A percentile compares a stretch with the other conserved stretches of the same genome.
Evolutionary conservation across 2,113 vertebrate genomes (phyloP).

Genomic region (Butastur rufipennis): DNA sequence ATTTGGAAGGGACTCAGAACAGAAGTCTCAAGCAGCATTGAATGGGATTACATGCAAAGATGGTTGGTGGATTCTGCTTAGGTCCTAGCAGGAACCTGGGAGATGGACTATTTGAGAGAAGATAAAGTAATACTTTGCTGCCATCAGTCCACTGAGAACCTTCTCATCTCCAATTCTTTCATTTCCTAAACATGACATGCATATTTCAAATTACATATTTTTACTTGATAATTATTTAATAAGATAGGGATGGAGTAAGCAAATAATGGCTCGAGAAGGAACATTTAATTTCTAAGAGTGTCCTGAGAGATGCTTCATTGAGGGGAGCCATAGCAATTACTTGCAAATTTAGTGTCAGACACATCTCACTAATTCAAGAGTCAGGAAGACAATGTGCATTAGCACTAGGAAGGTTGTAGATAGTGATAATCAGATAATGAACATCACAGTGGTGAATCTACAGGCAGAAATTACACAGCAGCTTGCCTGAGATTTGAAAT

Average conservation of each 20-base stretch:
- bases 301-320: slow-evolving; percentile 53
- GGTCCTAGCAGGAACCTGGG: neutral
- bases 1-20: neutral
- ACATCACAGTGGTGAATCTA: slow-evolving; percentile 20
- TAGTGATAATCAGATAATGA: slow-evolving; percentile 47
- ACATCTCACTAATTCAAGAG: slow-evolving; percentile 36
- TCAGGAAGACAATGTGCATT: slow-evolving; percentile 1
- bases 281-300: slow-evolving; percentile 56
- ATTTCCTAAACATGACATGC: neutral
- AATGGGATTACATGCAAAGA: neutral
- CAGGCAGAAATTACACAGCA: slow-evolving; percentile 20
- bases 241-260: slow-evolving; percentile 37
- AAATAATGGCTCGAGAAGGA: slow-evolving; percentile 47
- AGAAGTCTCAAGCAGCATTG: neutral
- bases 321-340: slow-evolving; percentile 46
- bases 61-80: neutral
- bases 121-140: neutral
- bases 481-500: slow-evolving; percentile 5
- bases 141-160: neutral
- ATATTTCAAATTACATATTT: slow-evolving; percentile 29
- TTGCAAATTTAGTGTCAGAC: slow-evolving; percentile 48
- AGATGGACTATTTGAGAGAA: neutral
- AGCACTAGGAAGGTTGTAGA: neutral
- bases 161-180: neutral
- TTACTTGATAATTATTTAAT: slow-evolving; percentile 58